phyloP scores from a whole-genome alignment of 2,797 vertebrate genomes.

The Thunnus albacares region DNA sequence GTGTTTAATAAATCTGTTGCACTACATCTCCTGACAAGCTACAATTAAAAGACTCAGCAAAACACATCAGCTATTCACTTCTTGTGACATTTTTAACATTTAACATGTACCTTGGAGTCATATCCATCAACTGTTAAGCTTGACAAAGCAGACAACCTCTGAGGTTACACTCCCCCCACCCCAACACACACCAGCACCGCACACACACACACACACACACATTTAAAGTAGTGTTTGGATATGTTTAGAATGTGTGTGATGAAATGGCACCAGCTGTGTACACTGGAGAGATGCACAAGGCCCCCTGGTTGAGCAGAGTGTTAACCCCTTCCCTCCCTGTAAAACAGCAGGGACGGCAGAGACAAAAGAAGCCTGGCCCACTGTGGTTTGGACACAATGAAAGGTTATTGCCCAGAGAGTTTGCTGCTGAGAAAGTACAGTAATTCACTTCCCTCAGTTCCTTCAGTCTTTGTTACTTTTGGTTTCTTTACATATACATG shows the following conservation, averaged over 20 bases:
- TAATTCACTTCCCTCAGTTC: slow-evolving; percentile 58
- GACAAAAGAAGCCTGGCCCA: slow-evolving; percentile 54
- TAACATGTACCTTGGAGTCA: slow-evolving; percentile 73
- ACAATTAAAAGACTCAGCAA: slow-evolving; percentile 76
- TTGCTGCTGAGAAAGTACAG: slow-evolving; percentile 59
- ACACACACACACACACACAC: slow-evolving; percentile 35
- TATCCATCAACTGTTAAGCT: slow-evolving; percentile 78
- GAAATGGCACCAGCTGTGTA: slow-evolving; percentile 90
- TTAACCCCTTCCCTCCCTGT: slow-evolving; percentile 83
- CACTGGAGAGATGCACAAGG: slow-evolving; percentile 82
- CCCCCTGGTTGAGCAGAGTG: slow-evolving; percentile 66
- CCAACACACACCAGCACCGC: slow-evolving; percentile 23
- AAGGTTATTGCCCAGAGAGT: slow-evolving; percentile 30
- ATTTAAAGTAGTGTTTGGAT: slow-evolving; percentile 84
- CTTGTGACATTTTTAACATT: slow-evolving; percentile 70
- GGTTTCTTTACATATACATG: slow-evolving; percentile 55
- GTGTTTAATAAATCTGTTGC: slow-evolving; percentile 83
- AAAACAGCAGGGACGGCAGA: slow-evolving; percentile 51
- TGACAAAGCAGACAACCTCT: slow-evolving; percentile 74
- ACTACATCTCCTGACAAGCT: slow-evolving; percentile 76
- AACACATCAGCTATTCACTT: slow-evolving; percentile 78
- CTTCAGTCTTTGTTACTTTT: slow-evolving; percentile 64
- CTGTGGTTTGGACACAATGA: slow-evolving; percentile 54
- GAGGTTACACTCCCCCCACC: slow-evolving; percentile 50
- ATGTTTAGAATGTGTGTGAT: slow-evolving; percentile 86